A percentile compares a stretch with the other conserved stretches of the same genome.
phyloP scores from a whole-genome alignment of 1,140 invertebrate species.

The Tyrophagus putrescentiae region DNA sequence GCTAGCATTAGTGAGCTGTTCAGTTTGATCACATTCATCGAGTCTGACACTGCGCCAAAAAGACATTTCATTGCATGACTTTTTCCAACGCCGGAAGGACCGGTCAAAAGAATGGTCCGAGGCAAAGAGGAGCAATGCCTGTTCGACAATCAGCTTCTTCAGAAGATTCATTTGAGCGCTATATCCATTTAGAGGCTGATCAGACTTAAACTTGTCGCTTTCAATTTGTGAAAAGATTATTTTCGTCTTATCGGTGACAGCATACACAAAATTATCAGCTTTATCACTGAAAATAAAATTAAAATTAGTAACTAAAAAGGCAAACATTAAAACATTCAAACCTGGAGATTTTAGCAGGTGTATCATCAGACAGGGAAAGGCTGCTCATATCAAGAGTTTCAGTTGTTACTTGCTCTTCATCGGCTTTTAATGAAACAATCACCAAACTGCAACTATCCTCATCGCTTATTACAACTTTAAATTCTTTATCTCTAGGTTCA shows the following conservation, averaged over 20 bases:
- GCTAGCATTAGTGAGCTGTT: slow-evolving; percentile 8
- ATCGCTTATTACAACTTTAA: no score
- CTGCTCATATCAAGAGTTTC: background rate
- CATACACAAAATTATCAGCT: background rate
- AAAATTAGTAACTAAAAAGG: no score
- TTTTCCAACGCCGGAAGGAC: slow-evolving; percentile 88
- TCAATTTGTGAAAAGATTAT: background rate
- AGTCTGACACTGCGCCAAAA: background rate
- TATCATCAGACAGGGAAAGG: no score
- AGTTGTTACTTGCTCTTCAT: background rate
- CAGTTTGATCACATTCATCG: slow-evolving; percentile 13
- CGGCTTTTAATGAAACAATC: no score
- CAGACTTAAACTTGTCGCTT: no score
- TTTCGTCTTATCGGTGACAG: background rate
- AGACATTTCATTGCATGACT: slow-evolving; percentile 96
- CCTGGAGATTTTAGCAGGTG: no score
- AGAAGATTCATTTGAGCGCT: background rate
- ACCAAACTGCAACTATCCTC: no score
- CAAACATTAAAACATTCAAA: no score
- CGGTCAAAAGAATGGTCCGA: slow-evolving; percentile 91
- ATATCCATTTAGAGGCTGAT: no score
- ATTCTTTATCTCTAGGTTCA: no score
- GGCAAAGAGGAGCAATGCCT: slow-evolving; percentile 68
- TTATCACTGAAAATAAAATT: no score
- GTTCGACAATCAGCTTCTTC: background rate